A percentile compares a stretch with the other conserved stretches of the same genome.
These are phyloP conservation scores for Caenorhabditis panamensis DNA, from an alignment of 2,888 invertebrate genomes.

Conservation along the genomic window DNA sequence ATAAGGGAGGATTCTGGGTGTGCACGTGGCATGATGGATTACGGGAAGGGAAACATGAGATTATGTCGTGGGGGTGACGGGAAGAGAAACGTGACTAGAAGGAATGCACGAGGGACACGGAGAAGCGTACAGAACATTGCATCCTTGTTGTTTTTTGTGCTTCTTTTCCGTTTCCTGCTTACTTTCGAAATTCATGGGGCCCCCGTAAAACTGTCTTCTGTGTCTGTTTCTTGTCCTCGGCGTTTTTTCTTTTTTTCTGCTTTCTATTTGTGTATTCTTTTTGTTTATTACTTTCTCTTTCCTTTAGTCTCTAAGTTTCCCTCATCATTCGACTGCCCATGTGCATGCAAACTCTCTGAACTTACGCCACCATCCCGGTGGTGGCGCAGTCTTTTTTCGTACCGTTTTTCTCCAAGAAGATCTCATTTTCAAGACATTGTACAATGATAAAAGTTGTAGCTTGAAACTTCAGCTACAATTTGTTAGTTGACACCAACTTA, in stretches of 20 bases:
- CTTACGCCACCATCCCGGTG: too few species aligned
- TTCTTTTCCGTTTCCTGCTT: background rate
- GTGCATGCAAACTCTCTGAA: too few species aligned
- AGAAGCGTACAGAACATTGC: constrained; percentile 10
- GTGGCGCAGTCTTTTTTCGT: too few species aligned
- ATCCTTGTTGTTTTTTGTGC: background rate
- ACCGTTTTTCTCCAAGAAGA: too few species aligned
- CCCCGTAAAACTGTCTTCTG: background rate
- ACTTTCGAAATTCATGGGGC: background rate
- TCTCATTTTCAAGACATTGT: too few species aligned
- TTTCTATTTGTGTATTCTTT: background rate
- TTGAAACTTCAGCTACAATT: too few species aligned
- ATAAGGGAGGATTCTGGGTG: constrained; percentile 19
- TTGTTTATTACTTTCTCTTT: background rate
- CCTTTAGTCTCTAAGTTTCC: background rate
- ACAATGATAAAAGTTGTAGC: too few species aligned
- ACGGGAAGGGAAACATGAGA: constrained; percentile 14
- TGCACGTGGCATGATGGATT: constrained; percentile 50
- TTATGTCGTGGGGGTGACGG: constrained; percentile 9
- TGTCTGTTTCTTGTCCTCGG: background rate
- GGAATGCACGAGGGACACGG: constrained; percentile 35
- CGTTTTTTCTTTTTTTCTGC: background rate
- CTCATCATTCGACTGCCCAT: background rate
- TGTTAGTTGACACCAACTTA: too few species aligned
- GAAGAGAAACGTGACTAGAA: constrained; percentile 18